Evolutionary conservation across 2,888 invertebrate species (phyloP).

Genomic region (Agrochola litura): DNA sequence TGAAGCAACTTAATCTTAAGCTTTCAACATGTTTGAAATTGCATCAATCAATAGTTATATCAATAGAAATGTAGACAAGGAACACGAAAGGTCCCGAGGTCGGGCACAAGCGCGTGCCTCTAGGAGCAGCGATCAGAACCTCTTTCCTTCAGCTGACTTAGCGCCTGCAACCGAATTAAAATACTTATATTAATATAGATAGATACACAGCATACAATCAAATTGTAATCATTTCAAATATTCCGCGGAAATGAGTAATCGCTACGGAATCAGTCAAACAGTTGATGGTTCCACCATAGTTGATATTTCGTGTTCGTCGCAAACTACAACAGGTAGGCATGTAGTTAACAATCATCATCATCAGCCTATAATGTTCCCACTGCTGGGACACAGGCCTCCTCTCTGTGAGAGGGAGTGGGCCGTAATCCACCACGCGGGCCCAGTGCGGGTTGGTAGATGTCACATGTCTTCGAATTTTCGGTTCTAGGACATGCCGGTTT

Average conservation of each 20-base stretch:
- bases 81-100: slow-evolving; percentile 19
- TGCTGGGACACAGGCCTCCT: too few species aligned
- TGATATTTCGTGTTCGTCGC: background rate
- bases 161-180: background rate
- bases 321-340: background rate
- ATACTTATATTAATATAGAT: background rate
- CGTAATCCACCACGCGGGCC: too few species aligned
- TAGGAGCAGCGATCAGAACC: slow-evolving; percentile 11
- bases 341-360: too few species aligned
- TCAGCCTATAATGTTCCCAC: too few species aligned
- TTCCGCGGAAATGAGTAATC: background rate
- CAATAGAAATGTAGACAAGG: background rate
- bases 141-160: background rate
- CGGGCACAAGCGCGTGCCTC: slow-evolving; percentile 12
- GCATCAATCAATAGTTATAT: background rate
- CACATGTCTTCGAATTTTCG: too few species aligned
- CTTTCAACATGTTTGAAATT: too few species aligned
- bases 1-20: background rate
- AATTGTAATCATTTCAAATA: background rate
- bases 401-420: accelerated
- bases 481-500: too few species aligned
- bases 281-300: background rate
- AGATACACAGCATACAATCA: background rate
- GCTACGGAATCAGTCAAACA: background rate
- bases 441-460: too few species aligned